Percentiles rank a stretch among this genome's conserved stretches.
These are phyloP conservation scores for Porites rus DNA, from an alignment of 92 coral and sea anemone species.

Conservation along the genomic window DNA sequence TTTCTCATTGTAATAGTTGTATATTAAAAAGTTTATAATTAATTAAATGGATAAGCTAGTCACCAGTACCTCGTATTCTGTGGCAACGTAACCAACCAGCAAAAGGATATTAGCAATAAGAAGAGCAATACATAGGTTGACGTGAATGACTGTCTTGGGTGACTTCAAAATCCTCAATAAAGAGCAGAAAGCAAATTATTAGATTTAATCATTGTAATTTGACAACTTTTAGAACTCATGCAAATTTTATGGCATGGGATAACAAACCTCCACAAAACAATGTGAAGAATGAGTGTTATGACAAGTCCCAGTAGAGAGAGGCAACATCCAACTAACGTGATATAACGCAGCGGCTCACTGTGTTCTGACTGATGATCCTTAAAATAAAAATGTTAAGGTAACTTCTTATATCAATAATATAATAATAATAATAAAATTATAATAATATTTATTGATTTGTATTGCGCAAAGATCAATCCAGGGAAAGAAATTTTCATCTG, in stretches of 20 bases:
- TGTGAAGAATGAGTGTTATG: constrained; percentile 66
- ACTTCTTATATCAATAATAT: neutral
- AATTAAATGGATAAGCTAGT: no score
- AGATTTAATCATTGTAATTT: no score
- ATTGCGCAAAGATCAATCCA: no score
- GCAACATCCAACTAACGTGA: constrained; percentile 69
- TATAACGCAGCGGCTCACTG: constrained; percentile 59
- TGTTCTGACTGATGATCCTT: constrained; percentile 28
- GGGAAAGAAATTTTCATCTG: no score
- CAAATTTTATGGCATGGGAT: no score
- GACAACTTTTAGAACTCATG: no score
- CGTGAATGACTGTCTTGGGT: constrained; percentile 76
- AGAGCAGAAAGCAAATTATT: neutral
- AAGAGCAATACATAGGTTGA: constrained; percentile 71
- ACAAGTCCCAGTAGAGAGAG: constrained; percentile 71
- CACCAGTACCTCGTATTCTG: constrained; percentile 50
- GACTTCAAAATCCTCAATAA: constrained; percentile 61
- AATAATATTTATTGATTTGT: no score
- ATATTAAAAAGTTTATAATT: no score
- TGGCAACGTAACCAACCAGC: constrained; percentile 59
- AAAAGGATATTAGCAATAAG: constrained; percentile 59
- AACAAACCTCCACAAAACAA: constrained; percentile 72
- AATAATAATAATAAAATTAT: neutral
- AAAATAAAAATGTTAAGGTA: neutral
- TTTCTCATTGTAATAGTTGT: no score